Evolutionary conservation across 92 coral and sea anemone genomes (phyloP).

Genomic region (Virgularia gustaviana): DNA sequence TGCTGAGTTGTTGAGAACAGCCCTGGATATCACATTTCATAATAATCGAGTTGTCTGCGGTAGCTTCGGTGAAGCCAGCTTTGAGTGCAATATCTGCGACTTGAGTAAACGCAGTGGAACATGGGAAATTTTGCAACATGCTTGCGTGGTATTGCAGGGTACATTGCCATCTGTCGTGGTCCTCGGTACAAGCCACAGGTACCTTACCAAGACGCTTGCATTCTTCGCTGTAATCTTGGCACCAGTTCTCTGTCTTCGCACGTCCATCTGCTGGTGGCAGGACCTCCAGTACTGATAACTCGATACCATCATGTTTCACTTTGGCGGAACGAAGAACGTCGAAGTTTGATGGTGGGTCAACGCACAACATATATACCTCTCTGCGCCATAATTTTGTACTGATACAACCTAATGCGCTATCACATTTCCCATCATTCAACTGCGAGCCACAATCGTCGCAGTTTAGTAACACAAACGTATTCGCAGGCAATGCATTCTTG

Average conservation of each 20-base stretch:
- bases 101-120: not conserved
- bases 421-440: slow-evolving; percentile 12
- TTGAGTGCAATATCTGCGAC: slow-evolving; percentile 1
- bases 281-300: slow-evolving; percentile 1
- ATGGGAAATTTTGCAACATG: not conserved
- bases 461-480: slow-evolving; percentile 45
- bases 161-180: slow-evolving; percentile 3
- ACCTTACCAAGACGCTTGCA: not conserved
- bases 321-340: not conserved
- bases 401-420: slow-evolving; percentile 45
- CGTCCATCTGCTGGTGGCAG: slow-evolving; percentile 3
- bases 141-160: slow-evolving; percentile 2
- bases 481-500: not conserved
- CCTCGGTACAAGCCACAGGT: slow-evolving; percentile 2
- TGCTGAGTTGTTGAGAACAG: slow-evolving; percentile 17
- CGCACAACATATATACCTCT: slow-evolving; percentile 12
- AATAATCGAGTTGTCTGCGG: slow-evolving; percentile 32
- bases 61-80: slow-evolving; percentile 44
- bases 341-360: slow-evolving; percentile 9
- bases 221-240: slow-evolving; percentile 1
- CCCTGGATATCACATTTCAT: slow-evolving; percentile 38
- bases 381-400: slow-evolving; percentile 17
- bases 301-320: not conserved
- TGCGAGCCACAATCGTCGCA: slow-evolving; percentile 27
- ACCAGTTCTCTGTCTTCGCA: slow-evolving; percentile 10